Percentiles rank a stretch among this genome's conserved stretches.
These are phyloP conservation scores for Orthosia cruda DNA, from an alignment of 2,888 invertebrate genomes.

Conservation along the genomic window DNA sequence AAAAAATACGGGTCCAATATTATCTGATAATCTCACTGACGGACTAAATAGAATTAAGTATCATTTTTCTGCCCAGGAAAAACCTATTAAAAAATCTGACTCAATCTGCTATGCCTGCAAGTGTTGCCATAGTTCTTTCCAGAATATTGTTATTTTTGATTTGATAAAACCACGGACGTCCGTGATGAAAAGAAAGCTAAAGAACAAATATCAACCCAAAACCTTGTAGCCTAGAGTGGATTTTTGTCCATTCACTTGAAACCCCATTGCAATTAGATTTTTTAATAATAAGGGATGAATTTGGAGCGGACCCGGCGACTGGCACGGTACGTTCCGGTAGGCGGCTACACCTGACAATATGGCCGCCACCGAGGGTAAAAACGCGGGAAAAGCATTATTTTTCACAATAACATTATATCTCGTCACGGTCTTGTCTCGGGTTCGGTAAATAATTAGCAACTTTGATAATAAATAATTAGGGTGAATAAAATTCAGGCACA, in stretches of 20 bases:
- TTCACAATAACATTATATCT: constrained; percentile 45
- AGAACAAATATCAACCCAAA: constrained; percentile 28
- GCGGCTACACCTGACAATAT: constrained; percentile 66
- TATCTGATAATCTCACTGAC: too few species aligned
- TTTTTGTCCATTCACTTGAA: constrained; percentile 5
- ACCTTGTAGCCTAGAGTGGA: background rate
- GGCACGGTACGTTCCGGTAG: constrained; percentile 69
- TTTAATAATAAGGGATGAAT: constrained; percentile 63
- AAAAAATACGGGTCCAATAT: too few species aligned
- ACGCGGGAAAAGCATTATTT: constrained; percentile 60
- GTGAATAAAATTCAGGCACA: constrained; percentile 37
- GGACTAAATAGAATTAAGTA: too few species aligned
- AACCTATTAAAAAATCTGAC: too few species aligned
- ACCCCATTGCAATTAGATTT: constrained; percentile 58
- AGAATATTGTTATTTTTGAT: background rate
- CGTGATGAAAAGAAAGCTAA: constrained; percentile 13
- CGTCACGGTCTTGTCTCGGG: constrained; percentile 45
- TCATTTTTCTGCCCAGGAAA: too few species aligned
- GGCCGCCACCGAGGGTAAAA: constrained; percentile 55
- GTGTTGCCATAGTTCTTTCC: background rate
- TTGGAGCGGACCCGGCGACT: constrained; percentile 61
- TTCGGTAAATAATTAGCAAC: constrained; percentile 51
- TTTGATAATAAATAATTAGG: constrained; percentile 55
- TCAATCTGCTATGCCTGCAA: too few species aligned
- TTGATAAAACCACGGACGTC: constrained; percentile 9